Percentiles rank a stretch among this genome's conserved stretches.
Conservation (phyloP, 2,797 vertebrate genomes). For the Sebastes dallii region DNA sequence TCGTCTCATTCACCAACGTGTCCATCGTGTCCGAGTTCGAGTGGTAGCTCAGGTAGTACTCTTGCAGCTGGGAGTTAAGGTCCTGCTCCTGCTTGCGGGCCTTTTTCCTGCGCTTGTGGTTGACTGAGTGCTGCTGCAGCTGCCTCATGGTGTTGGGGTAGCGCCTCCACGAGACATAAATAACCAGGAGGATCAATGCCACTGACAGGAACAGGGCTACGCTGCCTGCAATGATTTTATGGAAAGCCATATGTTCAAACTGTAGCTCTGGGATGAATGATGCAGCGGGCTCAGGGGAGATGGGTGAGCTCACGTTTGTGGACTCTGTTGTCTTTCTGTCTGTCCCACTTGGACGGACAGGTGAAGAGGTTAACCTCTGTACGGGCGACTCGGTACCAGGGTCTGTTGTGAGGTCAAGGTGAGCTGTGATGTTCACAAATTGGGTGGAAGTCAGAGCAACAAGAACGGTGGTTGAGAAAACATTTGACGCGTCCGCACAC, state of each 20-base stretch:
- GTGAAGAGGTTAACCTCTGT: conserved; percentile 77
- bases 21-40: conserved; percentile 96
- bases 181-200: conserved; percentile 95
- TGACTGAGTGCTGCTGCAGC: conserved; percentile 94
- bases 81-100: conserved; percentile 87
- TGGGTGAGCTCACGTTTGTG: conserved; percentile 58
- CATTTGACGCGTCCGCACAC: conserved; percentile 81
- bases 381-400: conserved; percentile 78
- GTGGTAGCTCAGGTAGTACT: conserved; percentile 98
- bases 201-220: conserved; percentile 96
- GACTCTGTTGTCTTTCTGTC: conserved; percentile 60
- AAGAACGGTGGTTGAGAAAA: conserved; percentile 70
- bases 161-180: conserved; percentile 96
- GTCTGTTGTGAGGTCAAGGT: conserved; percentile 39
- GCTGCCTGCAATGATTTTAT: conserved; percentile 96
- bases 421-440: conserved; percentile 72
- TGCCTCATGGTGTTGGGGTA: conserved; percentile 95
- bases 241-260: conserved; percentile 94
- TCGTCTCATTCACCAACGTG: conserved; percentile 91
- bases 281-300: conserved; percentile 43
- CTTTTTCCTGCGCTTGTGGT: conserved; percentile 95
- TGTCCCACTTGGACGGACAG: conserved; percentile 74
- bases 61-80: conserved; percentile 95
- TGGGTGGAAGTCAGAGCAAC: conserved; percentile 48
- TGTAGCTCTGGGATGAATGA: conserved; percentile 84